Percentiles rank a stretch among this genome's conserved stretches.
Conservation (phyloP, 2,888 invertebrate species). For the Drosophila kanekoi region DNA sequence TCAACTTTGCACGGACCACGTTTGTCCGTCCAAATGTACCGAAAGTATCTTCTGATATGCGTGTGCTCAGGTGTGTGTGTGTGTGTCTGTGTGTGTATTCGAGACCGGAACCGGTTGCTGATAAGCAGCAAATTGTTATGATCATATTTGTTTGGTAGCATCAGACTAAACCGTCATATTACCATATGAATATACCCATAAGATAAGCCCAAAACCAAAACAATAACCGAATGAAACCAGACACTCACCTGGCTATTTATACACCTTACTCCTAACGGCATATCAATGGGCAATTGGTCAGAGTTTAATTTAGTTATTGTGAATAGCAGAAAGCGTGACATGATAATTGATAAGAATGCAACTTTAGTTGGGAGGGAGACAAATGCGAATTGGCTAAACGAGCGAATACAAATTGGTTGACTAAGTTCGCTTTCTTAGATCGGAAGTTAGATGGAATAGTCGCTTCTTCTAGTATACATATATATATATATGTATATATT, state of each 20-base stretch:
- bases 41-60: constrained; percentile 2
- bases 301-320: not conserved
- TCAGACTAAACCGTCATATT: constrained; percentile 3
- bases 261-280: constrained; percentile 35
- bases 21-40: not conserved
- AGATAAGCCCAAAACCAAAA: not conserved
- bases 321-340: no score
- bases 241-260: constrained; percentile 24
- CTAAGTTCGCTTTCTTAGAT: no score
- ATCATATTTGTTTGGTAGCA: constrained; percentile 15
- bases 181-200: constrained; percentile 2
- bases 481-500: no score
- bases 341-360: not conserved
- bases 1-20: constrained; percentile 15
- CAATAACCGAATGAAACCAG: constrained; percentile 1
- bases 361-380: not conserved
- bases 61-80: constrained; percentile 7
- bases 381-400: no score
- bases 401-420: no score
- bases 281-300: not conserved
- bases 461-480: no score
- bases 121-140: constrained; percentile 23
- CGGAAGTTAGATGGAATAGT: no score
- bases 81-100: not conserved
- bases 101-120: constrained; percentile 43